Percentiles rank a stretch among this genome's conserved stretches.
These are phyloP conservation scores for Melanotaenia duboulayi DNA, from an alignment of 2,113 vertebrate species.

Conservation along the genomic window DNA sequence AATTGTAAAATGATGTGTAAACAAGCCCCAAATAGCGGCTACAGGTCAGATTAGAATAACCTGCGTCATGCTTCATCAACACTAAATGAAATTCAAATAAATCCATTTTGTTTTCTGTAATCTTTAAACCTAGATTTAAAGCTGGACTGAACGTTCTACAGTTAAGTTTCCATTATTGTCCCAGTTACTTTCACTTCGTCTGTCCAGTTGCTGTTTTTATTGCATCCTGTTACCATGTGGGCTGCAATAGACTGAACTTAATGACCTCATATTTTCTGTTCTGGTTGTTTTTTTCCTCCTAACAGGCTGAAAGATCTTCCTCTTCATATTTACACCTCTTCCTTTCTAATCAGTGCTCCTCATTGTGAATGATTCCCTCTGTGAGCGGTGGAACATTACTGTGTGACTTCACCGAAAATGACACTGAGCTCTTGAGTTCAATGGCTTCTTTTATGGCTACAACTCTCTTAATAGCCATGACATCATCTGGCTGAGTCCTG, in stretches of 20 bases:
- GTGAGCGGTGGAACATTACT: conserved; percentile 49
- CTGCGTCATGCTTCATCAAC: background rate
- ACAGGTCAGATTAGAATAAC: background rate
- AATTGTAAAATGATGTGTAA: too few species aligned
- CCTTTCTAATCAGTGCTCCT: background rate
- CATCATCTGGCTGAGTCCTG: conserved; percentile 74
- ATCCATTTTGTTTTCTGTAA: background rate
- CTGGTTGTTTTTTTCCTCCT: background rate
- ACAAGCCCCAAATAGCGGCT: background rate
- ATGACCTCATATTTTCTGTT: background rate
- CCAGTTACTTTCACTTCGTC: background rate
- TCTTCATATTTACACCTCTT: background rate
- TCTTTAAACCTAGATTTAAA: background rate
- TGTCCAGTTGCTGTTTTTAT: background rate
- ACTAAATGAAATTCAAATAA: background rate
- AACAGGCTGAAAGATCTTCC: background rate
- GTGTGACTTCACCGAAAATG: conserved; percentile 69
- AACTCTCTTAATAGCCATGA: conserved; percentile 78
- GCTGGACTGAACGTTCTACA: background rate
- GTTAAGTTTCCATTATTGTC: conserved; percentile 1
- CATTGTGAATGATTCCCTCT: conserved; percentile 21
- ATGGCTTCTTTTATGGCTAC: conserved; percentile 76
- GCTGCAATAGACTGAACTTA: background rate
- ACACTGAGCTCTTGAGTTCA: conserved; percentile 64
- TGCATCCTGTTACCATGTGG: background rate